Evolutionary conservation across 2,888 invertebrate species (phyloP).

Genomic region (Ypsolopha sequella): DNA sequence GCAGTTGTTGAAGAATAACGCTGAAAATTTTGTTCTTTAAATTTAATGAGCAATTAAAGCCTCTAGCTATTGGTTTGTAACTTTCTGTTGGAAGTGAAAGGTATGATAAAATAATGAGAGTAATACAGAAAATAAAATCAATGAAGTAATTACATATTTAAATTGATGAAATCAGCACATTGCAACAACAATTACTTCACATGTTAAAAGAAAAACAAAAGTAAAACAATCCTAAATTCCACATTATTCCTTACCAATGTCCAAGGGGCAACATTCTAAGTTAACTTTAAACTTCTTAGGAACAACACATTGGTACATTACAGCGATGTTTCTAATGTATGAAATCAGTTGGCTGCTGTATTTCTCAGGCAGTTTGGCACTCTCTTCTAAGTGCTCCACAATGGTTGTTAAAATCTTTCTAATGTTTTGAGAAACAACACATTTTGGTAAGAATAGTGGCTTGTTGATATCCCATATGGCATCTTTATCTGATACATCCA

Average conservation of each 20-base stretch:
- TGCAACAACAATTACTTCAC: neutral
- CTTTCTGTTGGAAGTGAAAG: too few species aligned
- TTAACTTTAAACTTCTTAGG: slow-evolving; percentile 53
- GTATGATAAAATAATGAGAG: too few species aligned
- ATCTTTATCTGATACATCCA: slow-evolving; percentile 30
- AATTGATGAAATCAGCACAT: too few species aligned
- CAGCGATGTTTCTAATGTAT: slow-evolving; percentile 51
- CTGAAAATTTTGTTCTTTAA: slow-evolving; percentile 27
- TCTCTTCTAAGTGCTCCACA: slow-evolving; percentile 50
- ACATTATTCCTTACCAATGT: slow-evolving; percentile 42
- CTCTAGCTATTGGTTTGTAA: too few species aligned
- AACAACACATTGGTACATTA: slow-evolving; percentile 55
- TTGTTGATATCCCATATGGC: slow-evolving; percentile 37
- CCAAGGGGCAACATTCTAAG: slow-evolving; percentile 49
- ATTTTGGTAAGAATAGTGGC: slow-evolving; percentile 52
- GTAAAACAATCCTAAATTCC: neutral
- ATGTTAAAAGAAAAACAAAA: too few species aligned
- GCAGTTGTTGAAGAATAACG: slow-evolving; percentile 65
- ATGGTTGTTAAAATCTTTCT: slow-evolving; percentile 45
- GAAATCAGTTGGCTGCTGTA: slow-evolving; percentile 43
- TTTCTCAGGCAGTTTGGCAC: slow-evolving; percentile 42
- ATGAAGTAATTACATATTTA: too few species aligned
- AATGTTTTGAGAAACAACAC: slow-evolving; percentile 53
- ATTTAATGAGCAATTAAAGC: neutral
- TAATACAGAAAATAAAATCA: too few species aligned